Conservation (phyloP, 2,888 invertebrate genomes). For the Thereva nobilitata region DNA sequence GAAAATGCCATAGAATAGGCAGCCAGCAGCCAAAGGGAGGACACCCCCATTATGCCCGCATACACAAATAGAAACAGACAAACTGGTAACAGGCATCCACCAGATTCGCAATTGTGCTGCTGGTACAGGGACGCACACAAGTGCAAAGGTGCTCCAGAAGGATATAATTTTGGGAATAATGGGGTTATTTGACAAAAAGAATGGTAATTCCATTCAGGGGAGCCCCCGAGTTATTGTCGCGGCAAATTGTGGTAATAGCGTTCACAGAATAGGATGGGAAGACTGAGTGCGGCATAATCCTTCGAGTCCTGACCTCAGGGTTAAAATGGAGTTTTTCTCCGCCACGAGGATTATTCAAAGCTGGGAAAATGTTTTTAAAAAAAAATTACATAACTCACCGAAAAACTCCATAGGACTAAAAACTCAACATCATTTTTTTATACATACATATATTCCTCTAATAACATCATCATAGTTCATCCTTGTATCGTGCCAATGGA, state of each 20-base stretch:
- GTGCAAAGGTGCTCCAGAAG: conserved; percentile 33
- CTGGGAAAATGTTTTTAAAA: too few species aligned
- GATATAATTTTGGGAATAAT: conserved; percentile 42
- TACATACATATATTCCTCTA: too few species aligned
- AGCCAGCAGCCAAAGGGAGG: background rate
- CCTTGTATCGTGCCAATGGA: too few species aligned
- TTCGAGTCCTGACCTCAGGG: conserved; percentile 2
- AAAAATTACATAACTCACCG: too few species aligned
- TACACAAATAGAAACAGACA: background rate
- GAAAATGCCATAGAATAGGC: conserved; percentile 10
- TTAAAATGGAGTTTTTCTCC: background rate
- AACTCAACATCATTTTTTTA: too few species aligned
- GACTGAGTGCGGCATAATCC: conserved; percentile 21
- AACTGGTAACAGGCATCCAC: conserved; percentile 1
- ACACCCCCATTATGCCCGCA: conserved; percentile 4
- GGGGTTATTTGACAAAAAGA: conserved; percentile 42
- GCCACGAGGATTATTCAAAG: too few species aligned
- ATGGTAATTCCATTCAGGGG: conserved; percentile 42
- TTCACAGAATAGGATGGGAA: conserved; percentile 27
- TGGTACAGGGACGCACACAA: conserved; percentile 14
- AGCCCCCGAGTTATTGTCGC: conserved; percentile 40
- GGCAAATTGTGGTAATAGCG: conserved; percentile 37
- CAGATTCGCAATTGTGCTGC: background rate
- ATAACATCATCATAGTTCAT: too few species aligned
- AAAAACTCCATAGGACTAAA: too few species aligned